Evolutionary conservation across 1,140 invertebrate genomes (phyloP).

Genomic region (Telenomus remus): DNA sequence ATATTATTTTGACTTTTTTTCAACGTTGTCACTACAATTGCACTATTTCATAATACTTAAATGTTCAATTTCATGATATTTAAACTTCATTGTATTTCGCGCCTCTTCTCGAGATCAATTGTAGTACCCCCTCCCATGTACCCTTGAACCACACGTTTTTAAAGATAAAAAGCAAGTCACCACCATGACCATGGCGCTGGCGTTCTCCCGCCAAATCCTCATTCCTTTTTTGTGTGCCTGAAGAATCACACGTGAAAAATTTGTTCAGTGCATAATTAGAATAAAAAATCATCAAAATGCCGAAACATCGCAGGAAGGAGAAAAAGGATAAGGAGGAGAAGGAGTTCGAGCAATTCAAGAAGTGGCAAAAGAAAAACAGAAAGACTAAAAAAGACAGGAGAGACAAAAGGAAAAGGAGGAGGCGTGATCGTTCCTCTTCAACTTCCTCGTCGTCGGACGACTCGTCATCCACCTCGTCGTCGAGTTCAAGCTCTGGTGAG

Average conservation of each 20-base stretch:
- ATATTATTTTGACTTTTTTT: no score
- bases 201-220: background rate
- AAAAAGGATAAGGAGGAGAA: background rate
- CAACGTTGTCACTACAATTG: no score
- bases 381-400: background rate
- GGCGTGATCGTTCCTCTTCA: background rate
- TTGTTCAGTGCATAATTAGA: background rate
- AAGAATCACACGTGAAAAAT: background rate
- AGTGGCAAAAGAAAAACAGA: background rate
- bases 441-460: background rate
- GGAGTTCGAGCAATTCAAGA: background rate
- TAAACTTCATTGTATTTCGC: constrained; percentile 4
- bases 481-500: background rate
- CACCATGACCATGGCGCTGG: background rate
- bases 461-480: background rate
- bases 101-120: constrained; percentile 1
- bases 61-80: no score
- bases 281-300: background rate
- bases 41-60: no score
- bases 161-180: background rate
- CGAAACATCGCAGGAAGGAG: background rate
- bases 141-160: background rate
- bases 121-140: background rate
- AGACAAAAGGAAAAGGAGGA: background rate
- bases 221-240: constrained; percentile 1